Evolutionary conservation across 1,140 invertebrate genomes (phyloP), one percentile per base, ranked within the genome.

Genomic region (Drosophila tsacasi): DNA sequence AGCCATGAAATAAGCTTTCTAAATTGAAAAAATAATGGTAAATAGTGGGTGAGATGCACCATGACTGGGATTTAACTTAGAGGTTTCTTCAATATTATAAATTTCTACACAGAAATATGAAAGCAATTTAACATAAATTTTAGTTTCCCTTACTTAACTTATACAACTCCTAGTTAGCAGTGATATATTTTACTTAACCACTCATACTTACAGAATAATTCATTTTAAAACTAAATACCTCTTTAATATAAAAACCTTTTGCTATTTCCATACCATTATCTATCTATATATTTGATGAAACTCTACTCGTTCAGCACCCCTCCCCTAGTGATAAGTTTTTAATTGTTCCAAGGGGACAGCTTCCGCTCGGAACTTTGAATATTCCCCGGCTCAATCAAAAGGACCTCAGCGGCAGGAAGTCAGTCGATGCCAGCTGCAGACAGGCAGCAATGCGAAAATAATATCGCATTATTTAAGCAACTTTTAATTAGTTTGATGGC

Each of bases 401-500:
- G 49, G 67, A 71, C 67, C 39, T 55, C 63, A 46, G 44, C 30
- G 62, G 13, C 62, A 35, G 57, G 39, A 62, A 46, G 64, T 35
- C 39, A 44, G 63, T 37, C 40, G 58, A 66, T 35, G 58, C 23
- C 44, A 68, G 61, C 61, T 65, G 65, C 60, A 65, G 67, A 37
- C 47, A 39, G 35, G 62, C 61, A 63, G 49, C 67, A 67, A 71
- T 71, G 67, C 49, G 39, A 47, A 63, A 71, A 81, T 81, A 84
- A 85, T 73, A 68, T 68, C 73, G 40, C 77, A 84, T 81, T 85
- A 81, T 84, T 83, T 85, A 85, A 84, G 83, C 73, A 75, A 68
- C 73, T 81, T 85, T 81, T 68, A 84, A 85, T 84, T 84, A 84
- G 82, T 84, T 81, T 81, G 80, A 85, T 85, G 79, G 81, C 83